phyloP scores from a whole-genome alignment of 1,140 invertebrate species.

The Diplogasteroides magnus region DNA sequence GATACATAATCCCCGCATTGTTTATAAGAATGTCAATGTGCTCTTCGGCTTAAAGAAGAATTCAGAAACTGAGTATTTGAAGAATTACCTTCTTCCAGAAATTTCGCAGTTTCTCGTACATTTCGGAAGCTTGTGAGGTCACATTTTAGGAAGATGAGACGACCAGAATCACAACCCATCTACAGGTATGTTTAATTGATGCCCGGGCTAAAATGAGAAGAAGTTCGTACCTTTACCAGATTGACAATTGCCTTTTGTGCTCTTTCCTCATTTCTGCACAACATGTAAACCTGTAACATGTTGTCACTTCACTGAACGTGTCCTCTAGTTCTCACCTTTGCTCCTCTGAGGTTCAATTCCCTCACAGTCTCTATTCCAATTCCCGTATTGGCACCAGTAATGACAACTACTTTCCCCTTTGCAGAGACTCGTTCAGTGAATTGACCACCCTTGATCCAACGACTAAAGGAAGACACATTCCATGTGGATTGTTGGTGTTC shows the following conservation, averaged over 20 bases:
- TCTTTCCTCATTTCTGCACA: conserved; percentile 29
- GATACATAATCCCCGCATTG: conserved; percentile 38
- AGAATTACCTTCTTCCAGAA: conserved; percentile 19
- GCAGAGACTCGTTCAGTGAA: conserved; percentile 34
- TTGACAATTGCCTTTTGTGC: conserved; percentile 20
- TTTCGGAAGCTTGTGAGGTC: conserved; percentile 20
- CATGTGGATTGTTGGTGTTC: no score
- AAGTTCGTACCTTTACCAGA: conserved; percentile 25
- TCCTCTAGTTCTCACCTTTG: conserved; percentile 26
- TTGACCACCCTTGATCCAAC: conserved; percentile 32
- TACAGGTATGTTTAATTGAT: no score
- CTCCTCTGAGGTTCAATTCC: conserved; percentile 26
- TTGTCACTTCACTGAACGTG: not conserved
- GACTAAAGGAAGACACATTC: no score
- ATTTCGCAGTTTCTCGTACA: conserved; percentile 12
- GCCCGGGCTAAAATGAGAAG: no score
- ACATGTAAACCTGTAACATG: conserved; percentile 24
- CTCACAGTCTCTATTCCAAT: conserved; percentile 28
- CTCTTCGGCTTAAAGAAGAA: conserved; percentile 11
- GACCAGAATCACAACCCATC: conserved; percentile 21
- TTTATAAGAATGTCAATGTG: conserved; percentile 29
- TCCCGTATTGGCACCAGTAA: conserved; percentile 30
- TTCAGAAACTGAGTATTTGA: no score
- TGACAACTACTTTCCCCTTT: conserved; percentile 17
- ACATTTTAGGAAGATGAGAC: conserved; percentile 25